Base-by-base conservation (phyloP, 2,113 vertebrate genomes). In the Strix uralensis region DNA sequence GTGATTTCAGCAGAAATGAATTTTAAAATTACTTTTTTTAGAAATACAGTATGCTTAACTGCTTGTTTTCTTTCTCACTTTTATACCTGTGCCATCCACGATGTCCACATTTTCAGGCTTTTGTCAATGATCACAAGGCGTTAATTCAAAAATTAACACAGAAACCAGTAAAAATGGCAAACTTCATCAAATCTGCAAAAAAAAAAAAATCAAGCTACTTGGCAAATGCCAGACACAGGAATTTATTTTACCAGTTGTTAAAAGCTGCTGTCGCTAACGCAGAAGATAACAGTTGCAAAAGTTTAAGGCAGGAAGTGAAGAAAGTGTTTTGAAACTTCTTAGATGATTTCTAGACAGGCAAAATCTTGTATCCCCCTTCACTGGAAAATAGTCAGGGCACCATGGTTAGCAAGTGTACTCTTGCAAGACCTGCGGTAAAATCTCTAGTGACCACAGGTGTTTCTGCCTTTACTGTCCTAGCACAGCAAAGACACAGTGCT, bases 221-320 rank as follows among this genome's bases (percentile, higher is more conserved):
- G 42, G 22, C 26, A 55, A 92, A 38, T 8, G 8, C 18, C 38
- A 73, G 49, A 27, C 13, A 8, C 1, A 11, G 26, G 66, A 82
- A 40, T 94, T 75, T 52, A 11, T 71, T 90, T 61, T 27, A 59
- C 16, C 25, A 1, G n/a, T 32, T 72, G 58, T 49, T 61, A 73
- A 85, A 92, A 61, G 54, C 40, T 7, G 1, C 62, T 13, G 30
- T 18, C 26, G 81, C 34, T 62, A 65, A 80, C 1, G 18, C 46
- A 85, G 66, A 86, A 69, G 54, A 4, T 23, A 72, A 26, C 34
- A 44, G 67, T 90, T 91, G 70, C 93, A 94, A 62, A 96, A 95
- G 74, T 20, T 80, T 34, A 58, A 80, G 47, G 86, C 86, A 97
- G 95, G 96, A 95, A 97, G 89, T 52, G 58, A 92, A 88, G 46